Base-by-base conservation (phyloP, 2,888 invertebrate genomes). In the Fragum sueziense region DNA sequence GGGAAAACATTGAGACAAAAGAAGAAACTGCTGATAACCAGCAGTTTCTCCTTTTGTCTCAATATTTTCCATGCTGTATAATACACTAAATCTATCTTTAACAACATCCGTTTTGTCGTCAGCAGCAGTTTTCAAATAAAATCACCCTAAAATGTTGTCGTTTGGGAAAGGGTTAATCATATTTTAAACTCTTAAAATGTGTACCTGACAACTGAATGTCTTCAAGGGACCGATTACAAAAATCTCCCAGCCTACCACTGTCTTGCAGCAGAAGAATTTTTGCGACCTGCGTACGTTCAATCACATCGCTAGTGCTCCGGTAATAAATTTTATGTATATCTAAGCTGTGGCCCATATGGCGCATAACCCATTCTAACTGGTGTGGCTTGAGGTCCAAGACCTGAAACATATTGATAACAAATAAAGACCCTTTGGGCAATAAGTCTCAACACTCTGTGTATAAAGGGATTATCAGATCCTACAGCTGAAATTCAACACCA, bases 141-240 rank as follows among this genome's bases (percentile, higher is more conserved):
- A n/a, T n/a, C n/a, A n/a, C n/a, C n/a, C n/a, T n/a, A n/a, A n/a
- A n/a, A n/a, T n/a, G n/a, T n/a, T n/a, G n/a, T n/a, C n/a, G n/a
- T n/a, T n/a, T n/a, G n/a, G n/a, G n/a, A n/a, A n/a, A n/a, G n/a
- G 41, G 17, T 41, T 41, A 41, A 41, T 41, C 41, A 41, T 41
- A 41, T 11, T 41, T 41, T 41, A 41, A 41, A 17, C 9, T 41
- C 57, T 17, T n/a, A 68, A 22, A 41, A 22, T 68, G 9, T 22
- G n/a, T 33, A 70, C 71, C 61, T 61, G 59, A 41, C 22, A 72
- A 72, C 47, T 72, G 71, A 47, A 72, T 72, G 61, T 61, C 71
- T 33, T 72, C 61, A 29, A 72, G 71, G 9, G 41, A 47, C 61
- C 47, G 14, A 20, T 61, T 61, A 20, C 9, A 27, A 31, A 61